Base-by-base conservation (phyloP, 2,113 vertebrate genomes). In the Romanogobio albipinnatus region DNA sequence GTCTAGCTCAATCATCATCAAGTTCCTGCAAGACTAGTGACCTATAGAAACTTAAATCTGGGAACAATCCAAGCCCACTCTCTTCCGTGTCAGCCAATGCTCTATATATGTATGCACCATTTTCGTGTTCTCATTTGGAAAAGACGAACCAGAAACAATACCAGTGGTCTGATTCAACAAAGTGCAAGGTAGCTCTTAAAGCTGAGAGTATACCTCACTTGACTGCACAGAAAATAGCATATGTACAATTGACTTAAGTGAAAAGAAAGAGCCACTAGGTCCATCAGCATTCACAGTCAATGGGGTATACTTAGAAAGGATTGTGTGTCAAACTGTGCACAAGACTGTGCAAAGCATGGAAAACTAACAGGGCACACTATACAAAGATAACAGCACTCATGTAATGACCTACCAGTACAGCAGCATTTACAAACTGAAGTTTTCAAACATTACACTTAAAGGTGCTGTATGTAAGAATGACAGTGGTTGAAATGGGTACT, bases 81-180 rank as follows among this genome's bases (percentile, higher is more conserved):
- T 86, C 51, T 24, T 68, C 47, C 15, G 85, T 91, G 91, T 90
- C 92, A 91, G 90, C 84, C 82, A 84, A 89, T 88, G 88, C 89
- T 92, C 92, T 94, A 94, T 93, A 93, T 92, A 91, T 91, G 86
- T 86, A 85, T 90, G 92, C 86, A 91, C 92, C 0, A 87, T 89
- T 94, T 94, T 90, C 64, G 82, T 87, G 92, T 17, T 93, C 93
- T 89, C 91, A 90, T 93, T 94, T 88, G 80, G 87, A 90, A 78
- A 88, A 22, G 79, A 87, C 58, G 86, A 90, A 88, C 93, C 90
- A 93, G 93, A 93, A 92, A 88, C 39, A 84, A 92, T 89, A 90
- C 79, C 84, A 33, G 15, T n/a, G 26, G 24, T 70, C 61, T 71
- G 53, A 81, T 82, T 85, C 36, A 80, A 22, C 22, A 13, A 14